These are phyloP conservation scores for Sardinella longiceps DNA, from an alignment of 2,797 vertebrate genomes.

Conservation along the genomic window DNA sequence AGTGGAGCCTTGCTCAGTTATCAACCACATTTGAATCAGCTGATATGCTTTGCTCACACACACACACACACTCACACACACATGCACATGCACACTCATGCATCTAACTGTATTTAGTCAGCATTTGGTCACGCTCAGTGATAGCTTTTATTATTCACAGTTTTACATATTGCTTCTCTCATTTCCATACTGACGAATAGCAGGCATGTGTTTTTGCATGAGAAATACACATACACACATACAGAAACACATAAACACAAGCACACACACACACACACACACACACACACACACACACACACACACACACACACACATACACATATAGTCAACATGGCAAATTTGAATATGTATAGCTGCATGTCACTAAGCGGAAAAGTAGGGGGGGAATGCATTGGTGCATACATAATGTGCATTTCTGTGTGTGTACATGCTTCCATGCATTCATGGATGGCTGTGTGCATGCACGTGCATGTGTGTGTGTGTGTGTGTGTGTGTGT, in stretches of 20 bases:
- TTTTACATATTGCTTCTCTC: not conserved
- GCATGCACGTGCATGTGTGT: not conserved
- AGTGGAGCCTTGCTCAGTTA: not conserved
- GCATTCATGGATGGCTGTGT: not conserved
- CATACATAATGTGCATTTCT: not conserved
- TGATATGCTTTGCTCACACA: not conserved
- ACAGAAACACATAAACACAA: not conserved
- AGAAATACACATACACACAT: not conserved
- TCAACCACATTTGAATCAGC: not conserved
- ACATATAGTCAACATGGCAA: not conserved
- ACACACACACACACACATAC: not conserved
- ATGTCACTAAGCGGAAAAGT: not conserved
- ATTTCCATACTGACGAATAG: not conserved
- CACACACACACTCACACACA: not conserved
- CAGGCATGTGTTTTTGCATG: not conserved
- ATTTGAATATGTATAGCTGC: not conserved
- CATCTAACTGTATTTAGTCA: constrained; percentile 6
- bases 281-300: not conserved
- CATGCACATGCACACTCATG: not conserved
- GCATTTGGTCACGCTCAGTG: not conserved
- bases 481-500: not conserved
- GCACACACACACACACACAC: not conserved
- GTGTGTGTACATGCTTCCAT: too few species aligned
- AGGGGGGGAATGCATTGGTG: not conserved
- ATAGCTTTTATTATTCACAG: not conserved